Base-by-base conservation (phyloP, 2,888 invertebrate genomes). In the Dromius quadrimaculatus region DNA sequence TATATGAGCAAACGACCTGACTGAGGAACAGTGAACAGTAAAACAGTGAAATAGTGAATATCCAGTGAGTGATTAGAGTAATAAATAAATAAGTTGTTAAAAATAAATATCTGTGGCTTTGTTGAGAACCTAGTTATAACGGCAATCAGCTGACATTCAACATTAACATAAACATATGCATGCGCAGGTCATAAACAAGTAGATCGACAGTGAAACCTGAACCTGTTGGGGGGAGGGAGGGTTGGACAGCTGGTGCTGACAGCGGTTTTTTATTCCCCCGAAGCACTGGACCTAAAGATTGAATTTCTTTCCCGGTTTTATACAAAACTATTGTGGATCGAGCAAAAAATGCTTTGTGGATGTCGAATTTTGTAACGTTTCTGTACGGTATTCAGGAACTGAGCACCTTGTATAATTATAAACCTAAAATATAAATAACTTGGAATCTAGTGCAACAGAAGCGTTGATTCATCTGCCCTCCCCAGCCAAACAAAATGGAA, bases 281-380 rank as follows among this genome's bases (percentile, higher is more conserved):
- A 3, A 59, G 36, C 59, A 36, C 34, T 59, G 59, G 59, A 59
- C 50, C 50, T 34, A 36, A n/a, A 59, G 59, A 59, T 59, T 59
- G 20, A 59, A 59, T 59, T 59, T 59, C 59, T 59, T 36, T 57
- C 32, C n/a, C 13, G 5, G 15, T 32, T 32, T 57, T 20, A n/a
- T 23, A 38, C 38, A 13, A 47, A 59, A 36, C 59, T 59, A 59
- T 59, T 59, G 59, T 59, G 50, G 13, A 11, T 36, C 6, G 36
- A 32, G 5, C 50, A 19, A 23, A 22, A 50, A 50, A 50, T 23
- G 23, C 15, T 6, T 17, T 47, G 19, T 17, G 19, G n/a, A n/a
- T n/a, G n/a, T n/a, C n/a, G n/a, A n/a, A n/a, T n/a, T n/a, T n/a
- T n/a, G n/a, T n/a, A n/a, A n/a, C n/a, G n/a, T n/a, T n/a, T n/a